Conservation (phyloP, 2,888 invertebrate genomes). For the Dasysyrphus albostriatus region DNA sequence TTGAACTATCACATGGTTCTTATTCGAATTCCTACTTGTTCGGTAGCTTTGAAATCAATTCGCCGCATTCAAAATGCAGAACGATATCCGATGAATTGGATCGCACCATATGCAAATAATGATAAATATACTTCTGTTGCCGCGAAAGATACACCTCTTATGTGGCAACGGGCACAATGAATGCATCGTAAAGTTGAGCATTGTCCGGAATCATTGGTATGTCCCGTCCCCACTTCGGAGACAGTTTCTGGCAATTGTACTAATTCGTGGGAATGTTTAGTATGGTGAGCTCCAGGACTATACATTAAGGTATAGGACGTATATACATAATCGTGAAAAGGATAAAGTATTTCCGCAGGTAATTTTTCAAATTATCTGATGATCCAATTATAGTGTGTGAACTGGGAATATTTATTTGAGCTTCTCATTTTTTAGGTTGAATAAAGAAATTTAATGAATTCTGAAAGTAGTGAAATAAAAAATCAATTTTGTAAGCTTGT, state of each 20-base stretch:
- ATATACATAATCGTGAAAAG: not conserved
- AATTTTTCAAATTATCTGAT: conserved; percentile 76
- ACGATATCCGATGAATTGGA: conserved; percentile 62
- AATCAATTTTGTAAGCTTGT: not conserved
- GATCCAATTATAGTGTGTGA: conserved; percentile 73
- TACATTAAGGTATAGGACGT: too few species aligned
- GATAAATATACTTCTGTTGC: conserved; percentile 67
- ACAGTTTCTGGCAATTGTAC: conserved; percentile 68
- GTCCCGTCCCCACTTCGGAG: conserved; percentile 59
- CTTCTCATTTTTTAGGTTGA: not conserved
- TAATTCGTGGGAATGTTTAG: conserved; percentile 72
- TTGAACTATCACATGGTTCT: conserved; percentile 44
- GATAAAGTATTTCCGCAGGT: conserved; percentile 54
- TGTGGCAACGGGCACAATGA: conserved; percentile 27
- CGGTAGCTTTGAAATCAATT: conserved; percentile 75
- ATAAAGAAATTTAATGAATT: not conserved
- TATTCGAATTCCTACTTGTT: conserved; percentile 53
- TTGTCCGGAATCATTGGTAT: conserved; percentile 73
- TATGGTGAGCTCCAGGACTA: conserved; percentile 20
- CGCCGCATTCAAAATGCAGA: conserved; percentile 22
- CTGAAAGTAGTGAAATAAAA: not conserved
- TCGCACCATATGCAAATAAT: conserved; percentile 76
- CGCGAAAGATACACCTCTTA: conserved; percentile 19
- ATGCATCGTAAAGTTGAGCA: conserved; percentile 50
- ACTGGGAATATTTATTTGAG: conserved; percentile 11